Base-by-base conservation (phyloP, 1,140 invertebrate genomes). In the Colletes latitarsis region DNA sequence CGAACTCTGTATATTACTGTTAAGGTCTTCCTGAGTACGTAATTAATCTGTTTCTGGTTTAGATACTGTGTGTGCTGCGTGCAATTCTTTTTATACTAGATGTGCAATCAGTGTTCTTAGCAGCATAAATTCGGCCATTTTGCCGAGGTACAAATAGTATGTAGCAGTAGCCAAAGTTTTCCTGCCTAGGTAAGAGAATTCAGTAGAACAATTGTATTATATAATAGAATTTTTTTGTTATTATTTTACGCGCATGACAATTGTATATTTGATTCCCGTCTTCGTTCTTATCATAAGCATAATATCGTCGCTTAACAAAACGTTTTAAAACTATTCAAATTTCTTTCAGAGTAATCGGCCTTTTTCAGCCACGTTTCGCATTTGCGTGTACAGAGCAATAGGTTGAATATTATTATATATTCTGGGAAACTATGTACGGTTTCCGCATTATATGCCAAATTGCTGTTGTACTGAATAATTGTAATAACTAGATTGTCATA, bases 1-100 rank as follows among this genome's bases (percentile, higher is more conserved):
- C 30, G 30, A 30, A 30, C 30, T 30, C 30, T 0, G 30, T 30
- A 89, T 89, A 89, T 79, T 92, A 91, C 86, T 89, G 84, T 90
- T 91, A 92, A 92, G 91, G 91, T 92, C 92, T 93, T 93, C 92
- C 92, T 89, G 82, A 88, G 79, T 83, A 87, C 88, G 72, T 89
- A 85, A 86, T 87, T 82, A 74, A 86, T 90, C 76, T 76, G 82
- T 86, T 86, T 88, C 83, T 74, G 84, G 53, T 86, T 87, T 87
- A 86, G 81, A 75, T 83, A 87, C 63, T 83, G 77, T 83, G 70
- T 85, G 81, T 86, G 74, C 85, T 87, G 85, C 84, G 82, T 87
- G 84, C 82, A 77, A 77, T 83, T 86, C 67, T 87, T 86, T 83
- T 81, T 75, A 75, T 87, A 78, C 72, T 86, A 86, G 82, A 86